These are phyloP conservation scores for Morpho deidamia DNA, from an alignment of 2,888 invertebrate genomes.

Conservation along the genomic window DNA sequence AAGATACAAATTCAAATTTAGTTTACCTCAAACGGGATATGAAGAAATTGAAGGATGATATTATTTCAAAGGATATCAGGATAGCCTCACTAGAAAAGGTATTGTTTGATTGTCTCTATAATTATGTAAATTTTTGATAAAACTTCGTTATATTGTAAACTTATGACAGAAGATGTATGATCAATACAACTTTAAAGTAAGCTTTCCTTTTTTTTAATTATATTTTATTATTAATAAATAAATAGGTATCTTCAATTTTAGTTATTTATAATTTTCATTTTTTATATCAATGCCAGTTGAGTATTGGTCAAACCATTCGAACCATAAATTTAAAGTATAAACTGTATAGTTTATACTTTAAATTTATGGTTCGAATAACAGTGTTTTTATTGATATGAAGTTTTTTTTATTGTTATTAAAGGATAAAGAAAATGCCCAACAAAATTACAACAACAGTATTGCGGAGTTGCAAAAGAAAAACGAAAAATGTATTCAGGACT, in stretches of 20 bases:
- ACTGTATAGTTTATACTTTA: no score
- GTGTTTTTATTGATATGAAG: background rate
- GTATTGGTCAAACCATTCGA: no score
- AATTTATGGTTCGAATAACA: no score
- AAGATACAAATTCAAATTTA: constrained; percentile 64
- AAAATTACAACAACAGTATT: constrained; percentile 43
- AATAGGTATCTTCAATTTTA: no score
- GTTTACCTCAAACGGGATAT: constrained; percentile 61
- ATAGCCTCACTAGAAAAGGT: constrained; percentile 52
- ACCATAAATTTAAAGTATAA: no score
- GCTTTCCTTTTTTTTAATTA: no score
- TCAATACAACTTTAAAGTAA: no score
- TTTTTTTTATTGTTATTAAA: constrained; percentile 19
- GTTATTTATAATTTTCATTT: no score
- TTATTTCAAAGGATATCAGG: constrained; percentile 40
- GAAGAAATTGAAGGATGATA: constrained; percentile 57
- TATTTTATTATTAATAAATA: no score
- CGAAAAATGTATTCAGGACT: constrained; percentile 50
- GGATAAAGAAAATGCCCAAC: constrained; percentile 52
- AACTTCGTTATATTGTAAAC: no score
- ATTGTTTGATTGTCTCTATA: constrained; percentile 4
- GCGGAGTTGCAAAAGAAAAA: constrained; percentile 43
- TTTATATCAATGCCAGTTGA: no score
- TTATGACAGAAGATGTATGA: no score
- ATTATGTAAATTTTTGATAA: background rate